Conservation (phyloP, 1,140 invertebrate genomes). For the Platorchestia sp. region DNA sequence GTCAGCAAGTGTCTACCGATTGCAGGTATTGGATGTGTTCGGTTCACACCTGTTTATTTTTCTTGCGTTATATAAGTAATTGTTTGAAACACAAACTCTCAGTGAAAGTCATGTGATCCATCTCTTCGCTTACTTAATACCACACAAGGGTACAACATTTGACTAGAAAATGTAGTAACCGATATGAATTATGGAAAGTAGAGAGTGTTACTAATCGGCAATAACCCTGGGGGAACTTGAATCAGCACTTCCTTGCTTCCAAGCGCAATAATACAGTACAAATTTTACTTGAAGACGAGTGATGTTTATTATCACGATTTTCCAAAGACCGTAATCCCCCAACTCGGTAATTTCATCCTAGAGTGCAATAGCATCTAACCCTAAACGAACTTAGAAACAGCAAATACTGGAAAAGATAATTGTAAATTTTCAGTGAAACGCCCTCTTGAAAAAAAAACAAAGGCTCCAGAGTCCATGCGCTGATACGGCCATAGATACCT, state of each 20-base stretch:
- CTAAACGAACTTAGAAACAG: background rate
- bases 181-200: background rate
- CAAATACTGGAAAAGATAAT: no score
- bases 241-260: no score
- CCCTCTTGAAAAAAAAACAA: background rate
- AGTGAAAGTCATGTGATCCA: background rate
- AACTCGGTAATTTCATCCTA: background rate
- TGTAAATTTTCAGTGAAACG: background rate
- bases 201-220: no score
- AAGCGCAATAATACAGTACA: background rate
- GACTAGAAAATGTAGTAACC: background rate
- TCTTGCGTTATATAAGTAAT: background rate
- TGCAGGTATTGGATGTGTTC: background rate
- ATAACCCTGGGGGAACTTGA: background rate
- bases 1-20: no score
- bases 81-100: background rate
- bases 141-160: background rate
- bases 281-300: background rate
- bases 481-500: background rate
- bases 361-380: background rate
- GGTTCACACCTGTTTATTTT: background rate
- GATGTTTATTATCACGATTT: background rate
- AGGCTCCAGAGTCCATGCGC: background rate
- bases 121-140: background rate
- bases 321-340: background rate